These are phyloP conservation scores for Spermophilus dauricus DNA, from an alignment of 2,113 vertebrate genomes.

Conservation along the genomic window DNA sequence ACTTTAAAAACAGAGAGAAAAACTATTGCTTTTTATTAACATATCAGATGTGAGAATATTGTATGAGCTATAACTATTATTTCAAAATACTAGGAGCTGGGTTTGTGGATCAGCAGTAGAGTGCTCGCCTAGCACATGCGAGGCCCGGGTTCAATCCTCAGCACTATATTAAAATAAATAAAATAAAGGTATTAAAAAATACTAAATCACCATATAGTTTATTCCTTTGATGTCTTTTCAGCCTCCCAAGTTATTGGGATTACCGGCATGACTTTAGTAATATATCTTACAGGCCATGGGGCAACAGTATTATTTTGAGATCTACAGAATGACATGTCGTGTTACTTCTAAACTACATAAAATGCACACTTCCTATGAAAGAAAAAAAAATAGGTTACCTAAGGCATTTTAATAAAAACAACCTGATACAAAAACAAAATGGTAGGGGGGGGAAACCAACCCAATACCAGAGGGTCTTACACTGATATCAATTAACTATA, in stretches of 20 bases:
- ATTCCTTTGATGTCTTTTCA: not conserved
- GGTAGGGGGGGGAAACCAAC: too few species aligned
- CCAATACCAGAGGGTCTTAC: not conserved
- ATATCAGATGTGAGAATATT: not conserved
- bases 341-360: conserved; percentile 36
- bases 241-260: too few species aligned
- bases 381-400: not conserved
- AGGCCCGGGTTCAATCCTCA: too few species aligned
- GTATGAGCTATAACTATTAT: not conserved
- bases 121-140: too few species aligned
- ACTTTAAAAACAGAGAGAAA: conserved; percentile 34
- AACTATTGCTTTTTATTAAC: not conserved
- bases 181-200: not conserved
- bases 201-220: not conserved
- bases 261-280: not conserved
- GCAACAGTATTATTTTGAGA: not conserved
- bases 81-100: not conserved
- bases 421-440: too few species aligned
- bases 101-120: too few species aligned
- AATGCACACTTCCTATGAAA: not conserved
- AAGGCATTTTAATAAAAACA: conserved; percentile 27
- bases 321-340: not conserved
- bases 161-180: too few species aligned
- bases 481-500: not conserved
- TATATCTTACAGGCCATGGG: not conserved